Evolutionary conservation across 2,113 vertebrate species (phyloP), one percentile per base, ranked within the genome.

Genomic region (Bubo scandiacus): DNA sequence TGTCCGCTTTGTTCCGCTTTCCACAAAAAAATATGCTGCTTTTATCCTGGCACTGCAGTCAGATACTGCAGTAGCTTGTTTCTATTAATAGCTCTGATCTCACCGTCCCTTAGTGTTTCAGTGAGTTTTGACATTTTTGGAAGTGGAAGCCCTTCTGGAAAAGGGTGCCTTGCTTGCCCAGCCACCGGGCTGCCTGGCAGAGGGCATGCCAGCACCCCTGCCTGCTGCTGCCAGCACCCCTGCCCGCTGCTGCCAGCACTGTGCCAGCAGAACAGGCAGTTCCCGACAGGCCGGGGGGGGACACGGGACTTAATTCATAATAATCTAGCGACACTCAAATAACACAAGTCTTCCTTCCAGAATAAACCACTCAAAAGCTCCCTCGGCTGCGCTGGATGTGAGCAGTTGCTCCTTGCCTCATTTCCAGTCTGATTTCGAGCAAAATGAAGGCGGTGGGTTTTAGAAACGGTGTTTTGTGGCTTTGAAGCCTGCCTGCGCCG

Each of bases 51-150:
- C 67, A 25, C 96, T 96, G 97, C 97, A 96, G 81, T 84, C 80
- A 52, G 70, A 88, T 90, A 86, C 95, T 93, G 95, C 97, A 94
- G 95, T 36, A 81, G 88, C 91, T 88, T 16, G 13, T 38, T 90
- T 80, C 94, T 94, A 95, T 92, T 92, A 89, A 89, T 94, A 96
- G 90, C 70, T 83, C 91, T 95, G 93, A 70, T 85, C 90, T 97
- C 94, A 73, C 54, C 9, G 3, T 82, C 85, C 91, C 57, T 4
- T 34, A 15, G 51, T 10, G 12, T 86, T 96, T 94, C 0, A 9
- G 62, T 2, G 77, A 79, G 83, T 88, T 94, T 79, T 83, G 92
- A 80, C 91, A 58, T 90, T 96, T 78, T 88, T 10, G 52, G 94
- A 77, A 86, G 85, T 15, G 45, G 68, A 63, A 80, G 42, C 62